Base-by-base conservation (phyloP, 2,888 invertebrate species). In the Ectropis crepuscularia region DNA sequence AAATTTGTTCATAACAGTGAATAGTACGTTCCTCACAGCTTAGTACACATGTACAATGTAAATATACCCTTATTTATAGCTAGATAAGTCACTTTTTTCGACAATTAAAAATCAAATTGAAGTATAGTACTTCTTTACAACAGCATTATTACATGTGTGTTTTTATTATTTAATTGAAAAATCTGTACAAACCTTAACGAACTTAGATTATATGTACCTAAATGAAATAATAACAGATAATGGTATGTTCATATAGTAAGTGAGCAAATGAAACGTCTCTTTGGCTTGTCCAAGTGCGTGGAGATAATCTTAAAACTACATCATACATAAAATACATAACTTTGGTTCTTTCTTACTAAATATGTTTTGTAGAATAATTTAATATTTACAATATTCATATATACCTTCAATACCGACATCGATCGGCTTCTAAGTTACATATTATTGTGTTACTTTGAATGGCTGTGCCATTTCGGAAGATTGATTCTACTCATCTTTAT, bases 191-290 rank as follows among this genome's bases (percentile, higher is more conserved):
- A 55, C 11, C 50, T 46, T 54, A 63, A 59, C 45, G 10, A 50
- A 45, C 5, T 38, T 47, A 48, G 38, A 43, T 36, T 28, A 39
- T 10, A 46, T 7, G 6, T 53, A 45, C 36, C 0, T 41, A 47
- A 47, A 36, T 8, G 0, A 57, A 37, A 53, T 49, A 57, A 57
- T 43, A 62, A 62, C 43, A 62, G 28, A 42, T 61, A 42, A 39
- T 49, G 42, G 38, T 49, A 53, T 53, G 10, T 53, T 8, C 47
- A 53, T 57, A 47, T n/a, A 57, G 11, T 51, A 9, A 49, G 8
- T 65, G 60, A 61, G 53, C 60, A 65, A 64, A 51, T 38, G 0
- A 57, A 48, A 57, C 10, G 43, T 48, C 42, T 60, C 64, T 65
- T 65, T 65, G 64, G 64, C 53, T 39, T 41, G 28, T 43, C 6